Evolutionary conservation across 2,888 invertebrate genomes (phyloP), one percentile per base, ranked within the genome.

Genomic region (Linhomoeus sp.): DNA sequence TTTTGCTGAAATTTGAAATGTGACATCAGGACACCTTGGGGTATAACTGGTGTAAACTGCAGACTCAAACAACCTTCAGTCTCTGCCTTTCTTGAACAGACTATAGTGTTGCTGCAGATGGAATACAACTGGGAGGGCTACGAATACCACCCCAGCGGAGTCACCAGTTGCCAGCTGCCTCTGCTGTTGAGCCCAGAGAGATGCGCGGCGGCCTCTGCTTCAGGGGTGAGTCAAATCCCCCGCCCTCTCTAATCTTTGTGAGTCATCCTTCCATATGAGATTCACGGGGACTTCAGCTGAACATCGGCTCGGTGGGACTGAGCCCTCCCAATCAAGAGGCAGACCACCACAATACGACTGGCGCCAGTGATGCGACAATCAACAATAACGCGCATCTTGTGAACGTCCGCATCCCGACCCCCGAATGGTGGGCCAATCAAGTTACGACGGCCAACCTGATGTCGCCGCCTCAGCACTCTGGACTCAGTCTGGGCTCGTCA

Each of bases 51-150:
- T n/a, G n/a, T n/a, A n/a, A n/a, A n/a, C n/a, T n/a, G n/a, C n/a
- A n/a, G n/a, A n/a, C n/a, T n/a, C n/a, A n/a, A n/a, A n/a, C n/a
- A n/a, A n/a, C n/a, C n/a, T n/a, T n/a, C n/a, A n/a, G n/a, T n/a
- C n/a, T n/a, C n/a, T n/a, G n/a, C n/a, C n/a, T n/a, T n/a, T n/a
- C n/a, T n/a, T n/a, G n/a, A n/a, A n/a, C n/a, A n/a, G n/a, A n/a
- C n/a, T n/a, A n/a, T n/a, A n/a, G n/a, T n/a, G n/a, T n/a, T n/a
- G n/a, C n/a, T n/a, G n/a, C 20, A 40, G 22, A 44, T 49, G 25
- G 49, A 49, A 35, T 49, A 47, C 33, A 43, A 44, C 37, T 49
- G 49, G 49, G 45, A 49, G 19, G 44, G 26, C 26, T 49, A 44
- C 44, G 46, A 49, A 24, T 47, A 39, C 26, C 42, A 46, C 42